A percentile compares a stretch with the other conserved stretches of the same genome.
These are phyloP conservation scores for Phortica magna DNA, from an alignment of 2,888 invertebrate genomes.

Conservation along the genomic window DNA sequence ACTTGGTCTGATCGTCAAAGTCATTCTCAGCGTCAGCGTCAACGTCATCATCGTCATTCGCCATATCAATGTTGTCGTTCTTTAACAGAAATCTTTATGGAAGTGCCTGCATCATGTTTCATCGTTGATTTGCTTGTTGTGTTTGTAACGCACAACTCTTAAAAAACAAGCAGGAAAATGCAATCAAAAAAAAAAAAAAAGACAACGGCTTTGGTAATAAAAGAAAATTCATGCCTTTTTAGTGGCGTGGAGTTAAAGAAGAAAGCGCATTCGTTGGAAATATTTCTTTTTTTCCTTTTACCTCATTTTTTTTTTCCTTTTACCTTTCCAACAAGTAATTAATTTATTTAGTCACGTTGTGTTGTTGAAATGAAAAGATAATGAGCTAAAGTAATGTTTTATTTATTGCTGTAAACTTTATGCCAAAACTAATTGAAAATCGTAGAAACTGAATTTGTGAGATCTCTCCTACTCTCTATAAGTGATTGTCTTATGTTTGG, in stretches of 20 bases:
- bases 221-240: conserved; percentile 13
- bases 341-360: neutral
- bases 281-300: too few species aligned
- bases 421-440: neutral
- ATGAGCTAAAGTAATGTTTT: too few species aligned
- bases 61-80: conserved; percentile 34
- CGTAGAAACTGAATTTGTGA: neutral
- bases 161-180: neutral
- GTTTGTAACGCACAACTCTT: neutral
- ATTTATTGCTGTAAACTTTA: too few species aligned
- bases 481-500: neutral
- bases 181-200: conserved; percentile 40
- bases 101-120: conserved; percentile 37
- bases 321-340: conserved; percentile 25
- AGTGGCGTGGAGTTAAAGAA: neutral
- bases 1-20: neutral
- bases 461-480: neutral
- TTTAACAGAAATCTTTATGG: conserved; percentile 39
- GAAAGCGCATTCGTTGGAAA: neutral
- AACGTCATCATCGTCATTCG: conserved; percentile 31
- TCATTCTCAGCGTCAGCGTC: conserved; percentile 7
- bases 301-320: conserved; percentile 39
- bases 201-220: neutral
- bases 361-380: too few species aligned
- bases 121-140: conserved; percentile 45